Evolutionary conservation across 2,797 vertebrate species (phyloP).

Genomic region (Trachops cirrhosus): DNA sequence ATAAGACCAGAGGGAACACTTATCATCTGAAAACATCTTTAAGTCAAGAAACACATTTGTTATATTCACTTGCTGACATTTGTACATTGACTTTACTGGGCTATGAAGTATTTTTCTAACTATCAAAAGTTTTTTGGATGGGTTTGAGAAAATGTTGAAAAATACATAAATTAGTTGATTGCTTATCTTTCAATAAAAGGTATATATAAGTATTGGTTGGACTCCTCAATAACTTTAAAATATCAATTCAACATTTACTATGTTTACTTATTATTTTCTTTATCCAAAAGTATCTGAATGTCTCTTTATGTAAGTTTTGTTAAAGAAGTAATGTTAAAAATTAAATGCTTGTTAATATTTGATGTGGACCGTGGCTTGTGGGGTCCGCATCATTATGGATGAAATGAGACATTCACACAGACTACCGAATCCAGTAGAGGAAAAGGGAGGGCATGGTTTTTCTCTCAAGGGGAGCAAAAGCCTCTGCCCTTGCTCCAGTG

Average conservation of each 20-base stretch:
- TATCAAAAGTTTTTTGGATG: slow-evolving; percentile 14
- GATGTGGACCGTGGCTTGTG: too few relatives aligned
- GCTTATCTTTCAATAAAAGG: neutral
- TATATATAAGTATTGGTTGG: neutral
- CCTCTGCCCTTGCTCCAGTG: too few relatives aligned
- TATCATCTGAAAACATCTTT: slow-evolving; percentile 50
- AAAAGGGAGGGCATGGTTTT: too few relatives aligned
- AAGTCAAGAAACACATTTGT: slow-evolving; percentile 43
- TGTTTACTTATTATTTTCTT: neutral
- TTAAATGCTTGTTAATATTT: neutral
- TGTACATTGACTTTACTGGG: slow-evolving; percentile 45
- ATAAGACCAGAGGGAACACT: slow-evolving; percentile 35
- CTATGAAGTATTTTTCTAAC: slow-evolving; percentile 30
- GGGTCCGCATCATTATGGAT: too few relatives aligned
- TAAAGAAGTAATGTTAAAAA: neutral
- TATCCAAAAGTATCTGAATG: neutral
- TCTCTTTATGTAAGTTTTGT: neutral
- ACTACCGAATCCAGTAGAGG: too few relatives aligned
- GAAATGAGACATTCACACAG: too few relatives aligned
- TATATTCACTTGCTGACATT: slow-evolving; percentile 40
- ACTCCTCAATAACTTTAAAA: neutral
- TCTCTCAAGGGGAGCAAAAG: too few relatives aligned
- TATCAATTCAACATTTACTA: neutral
- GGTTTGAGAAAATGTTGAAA: slow-evolving; percentile 43
- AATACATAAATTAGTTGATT: neutral